A percentile compares a stretch with the other conserved stretches of the same genome.
Evolutionary conservation across 1,140 invertebrate species (phyloP).

Genomic region (Brachionus rubens): DNA sequence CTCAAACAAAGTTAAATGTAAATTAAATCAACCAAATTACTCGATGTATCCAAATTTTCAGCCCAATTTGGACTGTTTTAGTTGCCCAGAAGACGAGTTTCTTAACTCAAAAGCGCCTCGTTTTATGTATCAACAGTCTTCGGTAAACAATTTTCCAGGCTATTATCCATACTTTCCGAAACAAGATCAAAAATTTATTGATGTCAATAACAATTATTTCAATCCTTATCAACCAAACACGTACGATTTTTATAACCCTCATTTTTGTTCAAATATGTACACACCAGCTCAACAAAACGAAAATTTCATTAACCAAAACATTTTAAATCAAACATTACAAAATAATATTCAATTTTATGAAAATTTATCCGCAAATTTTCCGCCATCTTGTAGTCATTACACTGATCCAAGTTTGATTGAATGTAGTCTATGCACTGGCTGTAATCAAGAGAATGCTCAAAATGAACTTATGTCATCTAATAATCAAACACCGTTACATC

Average conservation of each 20-base stretch:
- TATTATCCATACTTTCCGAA: conserved; percentile 11
- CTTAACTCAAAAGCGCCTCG: neutral
- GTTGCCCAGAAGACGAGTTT: neutral
- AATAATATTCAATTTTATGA: neutral
- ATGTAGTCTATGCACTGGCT: neutral
- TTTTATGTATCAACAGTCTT: neutral
- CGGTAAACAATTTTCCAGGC: neutral
- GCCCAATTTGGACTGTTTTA: neutral
- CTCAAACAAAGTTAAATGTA: neutral
- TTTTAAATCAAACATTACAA: neutral
- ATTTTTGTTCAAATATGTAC: conserved; percentile 1
- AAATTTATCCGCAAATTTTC: neutral
- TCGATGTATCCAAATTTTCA: neutral
- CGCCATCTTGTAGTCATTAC: neutral
- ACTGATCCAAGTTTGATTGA: neutral
- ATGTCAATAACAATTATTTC: conserved; percentile 21
- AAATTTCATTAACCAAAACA: neutral
- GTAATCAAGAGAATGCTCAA: neutral
- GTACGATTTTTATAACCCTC: neutral
- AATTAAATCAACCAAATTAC: neutral
- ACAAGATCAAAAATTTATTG: conserved; percentile 4
- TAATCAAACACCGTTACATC: neutral
- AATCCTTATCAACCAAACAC: neutral
- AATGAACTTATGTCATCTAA: neutral
- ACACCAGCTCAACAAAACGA: neutral